Evolutionary conservation across 2,797 vertebrate species (phyloP), one percentile per base, ranked within the genome.

Genomic region (Chaunax sp.): DNA sequence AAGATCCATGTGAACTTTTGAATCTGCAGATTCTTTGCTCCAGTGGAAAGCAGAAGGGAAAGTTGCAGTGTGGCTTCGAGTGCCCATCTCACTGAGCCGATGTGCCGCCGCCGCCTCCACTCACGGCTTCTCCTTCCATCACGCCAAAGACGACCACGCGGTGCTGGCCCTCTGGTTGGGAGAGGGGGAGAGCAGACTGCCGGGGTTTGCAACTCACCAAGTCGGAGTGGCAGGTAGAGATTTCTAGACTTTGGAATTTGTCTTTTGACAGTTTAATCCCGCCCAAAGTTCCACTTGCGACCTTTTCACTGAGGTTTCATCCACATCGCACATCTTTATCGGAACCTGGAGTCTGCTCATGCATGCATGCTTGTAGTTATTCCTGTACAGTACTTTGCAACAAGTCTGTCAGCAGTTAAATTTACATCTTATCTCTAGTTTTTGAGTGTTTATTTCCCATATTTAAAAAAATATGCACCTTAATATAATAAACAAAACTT

Each of bases 111-210:
- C 84, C 0, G 97, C 98, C 0, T 93, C 95, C 0, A 43, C 82
- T 0, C 94, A 95, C 38, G 97, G 97, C 65, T 98, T 99, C 86
- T 37, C 84, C 64, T 98, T 97, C 84, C 98, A 99, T 59, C 97
- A 98, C 0, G 95, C 97, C 0, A 91, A 86, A 62, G 75, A 60
- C 0, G 81, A 95, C 72, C 87, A 87, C 0, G 90, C 95, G 1
- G 92, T 95, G 0, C 77, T 99, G 79, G 90, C 93, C 0, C 90
- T 98, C 19, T 99, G 97, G 97, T 75, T 98, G 75, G 94, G 87
- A 5, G 85, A 91, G 1, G 97, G 94, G 16, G 85, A 92, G 37
- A 96, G 92, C 94, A 89, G 93, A 15, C 89, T 98, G 26, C 97
- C 97, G 0, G 91, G 81, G 1, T 98, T 93, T 0, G 97, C 97